Percentiles rank a stretch among this genome's conserved stretches.
These are phyloP conservation scores for Mastigias papua DNA, from an alignment of 30 jellyfish, hydroid and myxozoan species.

Conservation along the genomic window DNA sequence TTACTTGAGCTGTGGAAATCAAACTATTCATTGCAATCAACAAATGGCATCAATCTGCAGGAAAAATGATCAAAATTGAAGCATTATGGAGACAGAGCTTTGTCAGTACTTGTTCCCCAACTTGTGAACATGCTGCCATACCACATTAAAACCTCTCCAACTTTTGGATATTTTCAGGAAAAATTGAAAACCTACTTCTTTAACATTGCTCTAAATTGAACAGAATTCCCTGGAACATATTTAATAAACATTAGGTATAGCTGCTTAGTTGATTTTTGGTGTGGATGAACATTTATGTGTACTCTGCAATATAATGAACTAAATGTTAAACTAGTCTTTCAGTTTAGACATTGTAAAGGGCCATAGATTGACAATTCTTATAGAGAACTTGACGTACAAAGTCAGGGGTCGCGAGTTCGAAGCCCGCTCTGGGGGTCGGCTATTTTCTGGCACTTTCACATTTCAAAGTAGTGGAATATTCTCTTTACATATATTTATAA, in stretches of 20 bases:
- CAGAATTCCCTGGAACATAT: neutral
- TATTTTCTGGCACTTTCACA: too few relatives aligned
- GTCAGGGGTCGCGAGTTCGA: too few relatives aligned
- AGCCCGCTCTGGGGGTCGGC: too few relatives aligned
- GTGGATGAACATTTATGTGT: too few relatives aligned
- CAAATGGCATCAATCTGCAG: constrained; percentile 66
- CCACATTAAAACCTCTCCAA: neutral
- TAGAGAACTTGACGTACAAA: too few relatives aligned
- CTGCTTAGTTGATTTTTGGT: too few relatives aligned
- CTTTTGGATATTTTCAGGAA: neutral
- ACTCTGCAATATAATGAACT: neutral
- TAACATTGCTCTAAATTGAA: neutral
- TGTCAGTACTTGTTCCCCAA: constrained; percentile 60
- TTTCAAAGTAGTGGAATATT: too few relatives aligned
- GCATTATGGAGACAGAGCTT: constrained; percentile 42
- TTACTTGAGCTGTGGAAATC: constrained; percentile 58
- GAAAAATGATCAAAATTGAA: constrained; percentile 44
- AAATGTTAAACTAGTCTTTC: neutral
- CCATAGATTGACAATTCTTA: constrained; percentile 9
- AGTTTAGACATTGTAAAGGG: constrained; percentile 2
- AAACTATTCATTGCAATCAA: constrained; percentile 53
- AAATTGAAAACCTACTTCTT: neutral
- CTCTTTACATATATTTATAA: too few relatives aligned
- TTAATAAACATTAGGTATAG: too few relatives aligned
- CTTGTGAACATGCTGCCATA: constrained; percentile 55